These are phyloP conservation scores for Drosophila peninsularis DNA, from an alignment of 2,888 invertebrate genomes.

Conservation along the genomic window DNA sequence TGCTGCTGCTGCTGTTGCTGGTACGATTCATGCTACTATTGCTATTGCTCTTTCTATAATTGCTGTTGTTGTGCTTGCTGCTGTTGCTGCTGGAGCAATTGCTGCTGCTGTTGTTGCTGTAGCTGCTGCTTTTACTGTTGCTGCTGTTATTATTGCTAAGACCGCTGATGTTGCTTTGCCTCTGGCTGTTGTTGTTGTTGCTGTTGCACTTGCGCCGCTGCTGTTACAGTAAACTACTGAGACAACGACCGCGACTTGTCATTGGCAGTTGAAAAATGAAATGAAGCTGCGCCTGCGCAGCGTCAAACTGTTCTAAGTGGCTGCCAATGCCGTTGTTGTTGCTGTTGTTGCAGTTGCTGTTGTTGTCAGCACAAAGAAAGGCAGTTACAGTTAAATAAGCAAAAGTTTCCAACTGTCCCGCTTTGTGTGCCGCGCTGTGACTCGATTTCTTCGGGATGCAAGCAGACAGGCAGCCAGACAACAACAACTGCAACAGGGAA, in stretches of 20 bases:
- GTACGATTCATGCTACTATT: neutral
- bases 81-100: neutral
- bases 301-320: constrained; percentile 48
- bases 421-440: constrained; percentile 37
- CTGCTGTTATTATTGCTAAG: neutral
- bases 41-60: neutral
- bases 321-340: constrained; percentile 15
- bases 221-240: constrained; percentile 58
- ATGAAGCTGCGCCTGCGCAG: constrained; percentile 51
- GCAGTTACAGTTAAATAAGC: constrained; percentile 72
- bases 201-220: constrained; percentile 43
- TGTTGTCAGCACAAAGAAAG: constrained; percentile 45
- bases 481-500: neutral
- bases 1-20: neutral
- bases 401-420: constrained; percentile 63
- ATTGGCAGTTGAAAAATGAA: constrained; percentile 56
- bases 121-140: neutral
- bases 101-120: neutral
- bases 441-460: constrained; percentile 54
- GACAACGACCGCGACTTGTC: constrained; percentile 31
- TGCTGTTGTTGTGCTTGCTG: neutral
- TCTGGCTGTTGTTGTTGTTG: constrained; percentile 23
- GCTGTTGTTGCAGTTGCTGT: constrained; percentile 6
- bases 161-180: constrained; percentile 6
- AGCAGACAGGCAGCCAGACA: constrained; percentile 10